These are phyloP conservation scores for Eubasilissa splendida DNA, from an alignment of 2,888 invertebrate species.

Conservation along the genomic window DNA sequence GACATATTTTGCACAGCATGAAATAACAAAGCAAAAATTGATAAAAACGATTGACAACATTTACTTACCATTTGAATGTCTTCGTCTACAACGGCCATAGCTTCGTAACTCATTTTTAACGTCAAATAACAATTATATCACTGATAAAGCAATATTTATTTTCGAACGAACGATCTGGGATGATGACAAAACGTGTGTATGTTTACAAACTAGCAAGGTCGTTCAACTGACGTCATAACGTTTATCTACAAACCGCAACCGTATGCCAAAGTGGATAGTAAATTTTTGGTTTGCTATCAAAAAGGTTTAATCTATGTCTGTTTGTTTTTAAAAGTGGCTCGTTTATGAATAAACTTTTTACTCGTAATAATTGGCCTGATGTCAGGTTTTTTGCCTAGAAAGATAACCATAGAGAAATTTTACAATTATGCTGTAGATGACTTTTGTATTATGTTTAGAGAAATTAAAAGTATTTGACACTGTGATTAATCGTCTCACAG, in stretches of 20 bases:
- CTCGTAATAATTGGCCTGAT: no score
- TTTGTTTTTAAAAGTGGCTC: no score
- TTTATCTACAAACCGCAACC: conserved; percentile 7
- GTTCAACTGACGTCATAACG: conserved; percentile 63
- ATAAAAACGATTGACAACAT: conserved; percentile 43
- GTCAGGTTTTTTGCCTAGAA: no score
- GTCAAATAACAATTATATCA: conserved; percentile 54
- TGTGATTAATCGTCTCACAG: no score
- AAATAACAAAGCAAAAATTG: conserved; percentile 38
- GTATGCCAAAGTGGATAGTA: neutral
- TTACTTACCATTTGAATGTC: conserved; percentile 75
- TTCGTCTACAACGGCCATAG: conserved; percentile 77
- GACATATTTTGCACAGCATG: conserved; percentile 50
- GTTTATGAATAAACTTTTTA: no score
- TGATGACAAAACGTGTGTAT: conserved; percentile 74
- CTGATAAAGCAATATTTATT: conserved; percentile 42
- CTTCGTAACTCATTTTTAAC: conserved; percentile 73
- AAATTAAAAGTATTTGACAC: no score
- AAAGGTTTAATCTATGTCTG: neutral
- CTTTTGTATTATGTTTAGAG: no score
- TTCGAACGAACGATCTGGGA: conserved; percentile 22
- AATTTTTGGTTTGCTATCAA: neutral
- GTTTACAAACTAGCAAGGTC: conserved; percentile 88
- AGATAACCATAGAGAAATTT: no score
- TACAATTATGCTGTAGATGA: no score